Conservation (phyloP, 1,140 invertebrate genomes). For the Megalopta genalis region DNA sequence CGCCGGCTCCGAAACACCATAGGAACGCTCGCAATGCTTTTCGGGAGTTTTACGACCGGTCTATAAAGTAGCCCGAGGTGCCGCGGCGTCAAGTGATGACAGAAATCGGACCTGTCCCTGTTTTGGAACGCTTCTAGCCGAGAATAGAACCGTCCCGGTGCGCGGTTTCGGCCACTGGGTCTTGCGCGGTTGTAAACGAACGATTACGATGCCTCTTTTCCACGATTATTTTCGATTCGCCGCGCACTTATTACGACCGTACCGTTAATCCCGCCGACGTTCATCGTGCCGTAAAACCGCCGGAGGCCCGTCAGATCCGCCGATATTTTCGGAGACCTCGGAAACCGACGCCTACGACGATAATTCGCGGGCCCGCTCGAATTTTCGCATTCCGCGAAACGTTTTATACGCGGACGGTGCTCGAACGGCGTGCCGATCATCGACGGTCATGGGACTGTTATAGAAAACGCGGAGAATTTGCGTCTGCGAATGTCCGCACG, state of each 20-base stretch:
- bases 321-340: background rate
- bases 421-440: no score
- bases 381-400: no score
- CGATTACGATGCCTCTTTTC: background rate
- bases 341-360: no score
- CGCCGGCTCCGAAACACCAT: background rate
- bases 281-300: background rate
- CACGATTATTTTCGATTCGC: conserved; percentile 1
- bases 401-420: no score
- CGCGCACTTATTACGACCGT: background rate
- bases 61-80: conserved; percentile 37
- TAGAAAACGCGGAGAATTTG: no score
- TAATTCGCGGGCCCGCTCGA: no score
- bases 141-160: conserved; percentile 44
- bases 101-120: conserved; percentile 55
- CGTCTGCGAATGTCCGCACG: no score
- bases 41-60: conserved; percentile 24
- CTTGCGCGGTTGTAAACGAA: background rate
- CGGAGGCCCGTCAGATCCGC: background rate
- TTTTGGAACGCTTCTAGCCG: conserved; percentile 40
- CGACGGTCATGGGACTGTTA: no score
- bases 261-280: background rate
- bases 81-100: conserved; percentile 36
- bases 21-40: conserved; percentile 10
- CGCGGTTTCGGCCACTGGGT: conserved; percentile 1